A percentile compares a stretch with the other conserved stretches of the same genome.
These are phyloP conservation scores for Balaeniceps rex DNA, from an alignment of 2,113 vertebrate genomes.

Conservation along the genomic window DNA sequence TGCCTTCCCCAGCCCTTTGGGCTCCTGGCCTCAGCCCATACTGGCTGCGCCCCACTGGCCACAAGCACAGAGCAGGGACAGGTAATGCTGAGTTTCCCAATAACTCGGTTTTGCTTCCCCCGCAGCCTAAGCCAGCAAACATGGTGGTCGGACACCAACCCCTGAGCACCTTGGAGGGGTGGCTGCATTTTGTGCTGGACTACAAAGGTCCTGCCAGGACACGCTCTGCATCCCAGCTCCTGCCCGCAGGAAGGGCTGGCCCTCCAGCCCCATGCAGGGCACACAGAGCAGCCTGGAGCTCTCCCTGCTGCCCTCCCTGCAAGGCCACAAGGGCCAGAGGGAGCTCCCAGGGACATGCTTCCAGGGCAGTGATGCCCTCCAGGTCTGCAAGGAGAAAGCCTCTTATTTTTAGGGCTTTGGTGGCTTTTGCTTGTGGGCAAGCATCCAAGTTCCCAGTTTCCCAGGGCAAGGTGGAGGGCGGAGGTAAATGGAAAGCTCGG, in stretches of 20 bases:
- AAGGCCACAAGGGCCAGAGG: neutral
- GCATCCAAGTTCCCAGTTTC: neutral
- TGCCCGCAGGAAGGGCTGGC: fast-evolving
- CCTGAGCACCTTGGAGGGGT: neutral
- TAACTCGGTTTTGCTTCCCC: neutral
- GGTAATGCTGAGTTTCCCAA: neutral
- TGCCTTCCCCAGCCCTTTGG: neutral
- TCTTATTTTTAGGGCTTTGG: neutral
- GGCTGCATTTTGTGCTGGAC: neutral
- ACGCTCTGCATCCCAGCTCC: neutral
- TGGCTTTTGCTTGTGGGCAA: neutral
- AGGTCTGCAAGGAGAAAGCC: neutral
- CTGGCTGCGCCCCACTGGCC: neutral
- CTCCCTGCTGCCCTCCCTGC: neutral
- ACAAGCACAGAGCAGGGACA: fast-evolving
- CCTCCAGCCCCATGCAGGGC: neutral
- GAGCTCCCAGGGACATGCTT: neutral
- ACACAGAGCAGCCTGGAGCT: neutral
- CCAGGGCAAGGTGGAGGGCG: neutral
- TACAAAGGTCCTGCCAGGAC: neutral
- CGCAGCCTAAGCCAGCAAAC: neutral
- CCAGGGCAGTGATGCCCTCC: neutral
- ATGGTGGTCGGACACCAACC: fast-evolving
- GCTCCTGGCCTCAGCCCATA: neutral
- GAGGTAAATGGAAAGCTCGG: neutral